Conservation (phyloP, 2,113 vertebrate genomes). For the Neoarius graeffei region DNA sequence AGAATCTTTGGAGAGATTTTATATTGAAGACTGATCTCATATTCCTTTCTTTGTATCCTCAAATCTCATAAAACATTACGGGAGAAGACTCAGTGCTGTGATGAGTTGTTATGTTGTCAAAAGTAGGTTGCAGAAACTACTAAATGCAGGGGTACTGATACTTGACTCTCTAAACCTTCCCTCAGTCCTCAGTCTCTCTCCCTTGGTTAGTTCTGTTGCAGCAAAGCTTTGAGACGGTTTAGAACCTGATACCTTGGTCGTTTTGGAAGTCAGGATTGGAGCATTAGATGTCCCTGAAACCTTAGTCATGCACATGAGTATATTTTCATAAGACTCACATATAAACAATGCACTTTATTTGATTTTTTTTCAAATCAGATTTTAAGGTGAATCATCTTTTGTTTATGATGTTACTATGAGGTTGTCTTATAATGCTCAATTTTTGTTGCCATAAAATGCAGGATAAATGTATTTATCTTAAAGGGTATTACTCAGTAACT, state of each 20-base stretch:
- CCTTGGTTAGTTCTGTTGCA: not conserved
- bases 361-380: not conserved
- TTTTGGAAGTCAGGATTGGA: not conserved
- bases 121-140: not conserved
- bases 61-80: not conserved
- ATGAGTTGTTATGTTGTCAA: not conserved
- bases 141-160: not conserved
- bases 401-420: not conserved
- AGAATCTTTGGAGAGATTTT: not conserved
- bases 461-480: too few species aligned
- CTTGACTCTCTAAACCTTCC: not conserved
- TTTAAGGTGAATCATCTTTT: not conserved
- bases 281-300: not conserved
- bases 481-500: not conserved
- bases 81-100: not conserved
- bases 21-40: not conserved
- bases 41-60: not conserved
- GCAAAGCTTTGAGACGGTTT: not conserved
- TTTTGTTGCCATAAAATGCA: not conserved
- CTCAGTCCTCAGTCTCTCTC: not conserved
- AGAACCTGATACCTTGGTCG: not conserved
- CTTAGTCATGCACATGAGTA: not conserved
- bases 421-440: not conserved
- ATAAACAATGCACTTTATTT: not conserved
- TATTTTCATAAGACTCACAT: not conserved